These are phyloP conservation scores for Carcina quercana DNA, from an alignment of 2,888 invertebrate genomes.

Conservation along the genomic window DNA sequence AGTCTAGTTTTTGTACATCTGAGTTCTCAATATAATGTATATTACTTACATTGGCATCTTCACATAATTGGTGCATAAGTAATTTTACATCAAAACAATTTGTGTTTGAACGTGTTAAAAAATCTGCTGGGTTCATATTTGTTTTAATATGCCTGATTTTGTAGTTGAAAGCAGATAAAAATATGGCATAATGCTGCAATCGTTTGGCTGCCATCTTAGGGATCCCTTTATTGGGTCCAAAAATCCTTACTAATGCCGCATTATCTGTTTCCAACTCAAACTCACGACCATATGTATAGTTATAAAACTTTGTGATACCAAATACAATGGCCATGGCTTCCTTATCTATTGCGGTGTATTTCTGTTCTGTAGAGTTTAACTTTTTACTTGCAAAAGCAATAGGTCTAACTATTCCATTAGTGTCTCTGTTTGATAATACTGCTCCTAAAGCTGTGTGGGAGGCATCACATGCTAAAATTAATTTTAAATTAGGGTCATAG, in stretches of 20 bases:
- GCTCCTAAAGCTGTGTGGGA: too few species aligned
- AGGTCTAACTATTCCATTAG: slow-evolving; percentile 8
- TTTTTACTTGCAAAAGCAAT: slow-evolving; percentile 18
- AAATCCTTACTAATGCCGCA: slow-evolving; percentile 23
- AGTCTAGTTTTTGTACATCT: slow-evolving; percentile 3
- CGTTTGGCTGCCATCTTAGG: slow-evolving; percentile 29
- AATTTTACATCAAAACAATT: background rate
- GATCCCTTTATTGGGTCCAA: slow-evolving; percentile 25
- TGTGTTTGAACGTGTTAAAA: slow-evolving; percentile 8
- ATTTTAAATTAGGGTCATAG: slow-evolving; percentile 2
- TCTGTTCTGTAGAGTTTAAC: slow-evolving; percentile 13
- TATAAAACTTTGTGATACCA: slow-evolving; percentile 18
- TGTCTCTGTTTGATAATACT: slow-evolving; percentile 8
- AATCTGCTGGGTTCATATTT: slow-evolving; percentile 16
- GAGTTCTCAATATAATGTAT: background rate
- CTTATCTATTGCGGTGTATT: slow-evolving; percentile 17
- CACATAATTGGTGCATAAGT: background rate
- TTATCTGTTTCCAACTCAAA: slow-evolving; percentile 24
- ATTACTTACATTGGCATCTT: background rate
- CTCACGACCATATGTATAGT: slow-evolving; percentile 17
- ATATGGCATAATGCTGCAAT: slow-evolving; percentile 21
- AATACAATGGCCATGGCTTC: slow-evolving; percentile 21
- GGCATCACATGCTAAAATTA: slow-evolving; percentile 13
- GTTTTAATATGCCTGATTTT: slow-evolving; percentile 14
- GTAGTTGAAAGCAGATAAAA: slow-evolving; percentile 17